Evolutionary conservation across 2,113 vertebrate species (phyloP), one percentile per base, ranked within the genome.

Genomic region (Benthochromis sp.): DNA sequence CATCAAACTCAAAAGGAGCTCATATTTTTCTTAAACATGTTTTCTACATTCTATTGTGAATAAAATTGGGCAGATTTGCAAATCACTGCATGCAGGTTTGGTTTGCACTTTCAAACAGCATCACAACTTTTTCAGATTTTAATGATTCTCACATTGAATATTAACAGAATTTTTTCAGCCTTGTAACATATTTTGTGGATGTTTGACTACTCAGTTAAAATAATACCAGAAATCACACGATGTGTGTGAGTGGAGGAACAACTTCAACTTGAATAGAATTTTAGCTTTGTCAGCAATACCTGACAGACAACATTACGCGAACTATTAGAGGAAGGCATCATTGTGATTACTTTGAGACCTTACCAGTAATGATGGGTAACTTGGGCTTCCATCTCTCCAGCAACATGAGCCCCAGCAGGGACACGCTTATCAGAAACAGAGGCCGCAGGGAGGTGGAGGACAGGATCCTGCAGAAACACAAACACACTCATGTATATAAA

Each of bases 371-470:
- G 81, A 96, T 95, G 63, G 96, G 96, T 34, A 98, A 89, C 92
- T 97, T 97, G 85, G 97, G 97, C 96, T 98, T 99, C 98, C 98
- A 99, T 90, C 97, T 96, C 85, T 99, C 98, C 96, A 99, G 89
- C 5, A 99, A 93, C 88, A 98, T 95, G 19, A 99, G 94, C 27
- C 97, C 97, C 91, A 99, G 92, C 86, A 99, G 96, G 13, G 97
- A 97, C 89, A 97, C 92, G 82, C 98, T 97, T 83, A 99, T 88
- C 21, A 99, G 94, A 94, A 99, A 99, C 29, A 99, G 79, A 27
- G 98, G 98, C 83, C 99, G 96, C 69, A 98, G 93, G 53, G 97
- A 98, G 5, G 98, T 97, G 86, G 98, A 98, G 1, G 98, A 99
- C 93, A 99, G 94, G 71, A 99, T 93, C 98, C 99, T 99, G 94